Percentiles rank a stretch among this genome's conserved stretches.
These are phyloP conservation scores for Liparis tanakae DNA, from an alignment of 2,797 vertebrate species.

Conservation along the genomic window DNA sequence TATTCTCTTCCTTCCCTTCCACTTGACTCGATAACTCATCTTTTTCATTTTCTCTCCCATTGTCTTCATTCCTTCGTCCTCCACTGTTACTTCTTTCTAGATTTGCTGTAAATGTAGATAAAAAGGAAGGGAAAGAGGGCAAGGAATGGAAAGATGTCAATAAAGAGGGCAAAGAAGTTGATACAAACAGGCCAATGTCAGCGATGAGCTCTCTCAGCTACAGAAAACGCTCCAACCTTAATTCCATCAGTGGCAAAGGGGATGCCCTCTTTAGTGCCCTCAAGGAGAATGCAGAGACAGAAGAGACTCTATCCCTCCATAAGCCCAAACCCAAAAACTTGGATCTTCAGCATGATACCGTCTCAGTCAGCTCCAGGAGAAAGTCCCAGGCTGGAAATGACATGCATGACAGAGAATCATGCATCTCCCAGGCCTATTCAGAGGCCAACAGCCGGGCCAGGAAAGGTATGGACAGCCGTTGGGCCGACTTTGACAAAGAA, in stretches of 20 bases:
- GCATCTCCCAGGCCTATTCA: slow-evolving; percentile 85
- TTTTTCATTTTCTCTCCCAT: slow-evolving; percentile 41
- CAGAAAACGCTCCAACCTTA: slow-evolving; percentile 87
- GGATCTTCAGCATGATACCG: slow-evolving; percentile 67
- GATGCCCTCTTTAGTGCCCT: slow-evolving; percentile 87
- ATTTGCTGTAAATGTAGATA: slow-evolving; percentile 80
- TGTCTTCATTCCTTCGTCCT: slow-evolving; percentile 55
- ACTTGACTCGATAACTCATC: slow-evolving; percentile 31
- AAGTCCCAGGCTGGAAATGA: slow-evolving; percentile 75
- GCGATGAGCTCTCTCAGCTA: slow-evolving; percentile 95
- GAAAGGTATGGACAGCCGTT: slow-evolving; percentile 87
- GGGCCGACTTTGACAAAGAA: slow-evolving; percentile 87
- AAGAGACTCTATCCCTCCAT: slow-evolving; percentile 78
- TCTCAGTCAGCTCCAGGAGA: slow-evolving; percentile 74
- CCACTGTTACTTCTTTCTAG: slow-evolving; percentile 69
- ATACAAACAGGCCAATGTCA: slow-evolving; percentile 85
- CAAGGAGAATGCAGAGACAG: slow-evolving; percentile 84
- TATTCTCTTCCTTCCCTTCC: slow-evolving; percentile 21
- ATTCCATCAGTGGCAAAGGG: slow-evolving; percentile 86
- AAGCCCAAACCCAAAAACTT: slow-evolving; percentile 74
- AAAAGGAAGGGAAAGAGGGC: slow-evolving; percentile 80
- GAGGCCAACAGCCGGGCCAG: slow-evolving; percentile 81
- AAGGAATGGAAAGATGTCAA: slow-evolving; percentile 82
- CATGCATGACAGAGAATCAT: slow-evolving; percentile 73
- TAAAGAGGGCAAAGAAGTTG: slow-evolving; percentile 85